Conservation (phyloP, 2,888 invertebrate genomes). For the Drosophila tripunctata region DNA sequence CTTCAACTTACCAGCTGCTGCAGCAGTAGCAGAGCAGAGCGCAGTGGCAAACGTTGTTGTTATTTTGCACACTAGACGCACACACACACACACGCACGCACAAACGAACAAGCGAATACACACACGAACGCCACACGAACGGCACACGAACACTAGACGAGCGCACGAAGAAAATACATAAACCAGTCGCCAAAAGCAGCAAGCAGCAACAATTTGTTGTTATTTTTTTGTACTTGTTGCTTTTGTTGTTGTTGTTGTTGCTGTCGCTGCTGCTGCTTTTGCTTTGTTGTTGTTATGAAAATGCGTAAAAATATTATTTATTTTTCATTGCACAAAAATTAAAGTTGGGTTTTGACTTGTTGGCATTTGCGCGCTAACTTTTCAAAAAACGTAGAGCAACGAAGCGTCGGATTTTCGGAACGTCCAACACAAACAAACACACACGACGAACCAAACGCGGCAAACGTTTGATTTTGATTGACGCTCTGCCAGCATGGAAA, state of each 20-base stretch:
- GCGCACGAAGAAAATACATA: constrained; percentile 41
- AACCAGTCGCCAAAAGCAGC: constrained; percentile 26
- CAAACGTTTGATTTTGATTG: constrained; percentile 79
- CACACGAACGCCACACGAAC: constrained; percentile 36
- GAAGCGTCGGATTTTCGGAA: constrained; percentile 1
- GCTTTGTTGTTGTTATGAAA: constrained; percentile 26
- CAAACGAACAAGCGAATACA: constrained; percentile 21
- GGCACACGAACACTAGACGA: constrained; percentile 34
- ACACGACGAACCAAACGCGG: constrained; percentile 67
- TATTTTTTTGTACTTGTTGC: constrained; percentile 39
- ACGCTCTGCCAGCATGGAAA: constrained; percentile 70
- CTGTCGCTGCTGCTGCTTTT: constrained; percentile 24
- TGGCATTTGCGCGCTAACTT: constrained; percentile 44
- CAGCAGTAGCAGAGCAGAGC: constrained; percentile 8
- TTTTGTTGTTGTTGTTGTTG: constrained; percentile 17
- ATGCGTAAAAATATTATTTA: constrained; percentile 55
- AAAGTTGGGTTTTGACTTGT: constrained; percentile 41
- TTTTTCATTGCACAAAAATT: constrained; percentile 21
- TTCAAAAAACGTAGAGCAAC: constrained; percentile 14
- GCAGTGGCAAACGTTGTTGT: constrained; percentile 29
- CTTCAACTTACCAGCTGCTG: constrained; percentile 53
- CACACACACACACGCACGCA: constrained; percentile 3
- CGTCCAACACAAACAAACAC: constrained; percentile 20
- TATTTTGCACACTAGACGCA: constrained; percentile 38
- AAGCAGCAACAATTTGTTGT: constrained; percentile 61